Percentiles rank a stretch among this genome's conserved stretches.
Evolutionary conservation across 1,140 invertebrate species (phyloP).

Genomic region (Drosophila santomea): DNA sequence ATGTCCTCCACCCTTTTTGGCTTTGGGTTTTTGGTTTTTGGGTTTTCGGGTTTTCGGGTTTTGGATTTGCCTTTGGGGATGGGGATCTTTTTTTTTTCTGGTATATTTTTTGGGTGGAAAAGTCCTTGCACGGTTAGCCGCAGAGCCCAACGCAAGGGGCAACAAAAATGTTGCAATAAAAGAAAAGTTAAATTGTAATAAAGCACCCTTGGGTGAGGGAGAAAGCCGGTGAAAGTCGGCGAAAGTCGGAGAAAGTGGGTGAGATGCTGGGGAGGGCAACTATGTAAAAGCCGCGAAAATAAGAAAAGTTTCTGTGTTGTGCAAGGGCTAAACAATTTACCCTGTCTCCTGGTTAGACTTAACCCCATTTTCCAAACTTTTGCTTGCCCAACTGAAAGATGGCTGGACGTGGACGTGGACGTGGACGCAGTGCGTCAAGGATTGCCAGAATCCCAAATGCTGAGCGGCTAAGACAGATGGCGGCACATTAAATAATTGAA

Average conservation of each 20-base stretch:
- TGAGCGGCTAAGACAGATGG: slow-evolving; percentile 11
- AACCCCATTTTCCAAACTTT: slow-evolving; percentile 13
- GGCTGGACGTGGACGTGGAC: neutral
- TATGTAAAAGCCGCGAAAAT: slow-evolving; percentile 67
- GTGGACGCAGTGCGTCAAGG: slow-evolving; percentile 7
- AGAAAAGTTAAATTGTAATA: slow-evolving; percentile 84
- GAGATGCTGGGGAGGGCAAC: slow-evolving; percentile 4
- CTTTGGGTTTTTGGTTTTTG: slow-evolving; percentile 20
- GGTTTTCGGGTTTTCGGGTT: slow-evolving; percentile 21
- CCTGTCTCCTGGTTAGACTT: slow-evolving; percentile 19
- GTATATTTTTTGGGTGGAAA: neutral
- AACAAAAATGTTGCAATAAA: slow-evolving; percentile 75
- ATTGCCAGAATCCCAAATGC: slow-evolving; percentile 10
- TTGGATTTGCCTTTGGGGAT: slow-evolving; percentile 30
- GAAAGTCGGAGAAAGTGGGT: slow-evolving; percentile 11
- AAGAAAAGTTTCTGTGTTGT: slow-evolving; percentile 64
- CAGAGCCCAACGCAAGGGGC: slow-evolving; percentile 54
- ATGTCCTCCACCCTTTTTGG: slow-evolving; percentile 27
- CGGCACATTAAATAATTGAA: slow-evolving; percentile 30
- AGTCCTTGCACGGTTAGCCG: slow-evolving; percentile 55
- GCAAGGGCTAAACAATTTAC: slow-evolving; percentile 65
- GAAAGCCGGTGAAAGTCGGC: slow-evolving; percentile 6
- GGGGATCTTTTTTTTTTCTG: neutral
- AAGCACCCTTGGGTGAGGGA: slow-evolving; percentile 62
- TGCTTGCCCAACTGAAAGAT: too few relatives aligned